phyloP scores from a whole-genome alignment of 2,113 vertebrate genomes.

The Nothoprocta perdicaria region DNA sequence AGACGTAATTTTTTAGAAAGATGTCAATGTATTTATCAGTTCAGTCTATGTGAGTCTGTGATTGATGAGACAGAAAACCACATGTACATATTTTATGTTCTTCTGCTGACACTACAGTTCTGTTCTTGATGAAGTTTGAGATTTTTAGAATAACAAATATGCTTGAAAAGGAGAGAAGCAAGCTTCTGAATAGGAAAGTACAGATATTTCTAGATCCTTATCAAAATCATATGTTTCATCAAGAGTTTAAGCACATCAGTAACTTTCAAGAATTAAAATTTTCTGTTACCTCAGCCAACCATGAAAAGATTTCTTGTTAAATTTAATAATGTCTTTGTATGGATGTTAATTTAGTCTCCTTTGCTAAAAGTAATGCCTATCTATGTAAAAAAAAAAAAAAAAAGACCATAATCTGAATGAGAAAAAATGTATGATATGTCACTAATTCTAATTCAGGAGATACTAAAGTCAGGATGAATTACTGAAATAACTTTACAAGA shows the following conservation, averaged over 20 bases:
- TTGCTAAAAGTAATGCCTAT: slow-evolving; percentile 6
- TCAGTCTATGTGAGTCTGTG: not conserved
- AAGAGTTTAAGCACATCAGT: not conserved
- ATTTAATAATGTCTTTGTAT: not conserved
- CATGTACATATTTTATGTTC: not conserved
- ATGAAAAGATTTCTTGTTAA: slow-evolving; percentile 10
- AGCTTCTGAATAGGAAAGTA: not conserved
- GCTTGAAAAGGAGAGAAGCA: not conserved
- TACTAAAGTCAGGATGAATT: slow-evolving; percentile 29
- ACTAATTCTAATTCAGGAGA: slow-evolving; percentile 27
- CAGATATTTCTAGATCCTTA: not conserved
- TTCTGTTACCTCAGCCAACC: not conserved
- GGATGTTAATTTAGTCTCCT: not conserved
- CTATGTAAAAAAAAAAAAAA: slow-evolving; percentile 20
- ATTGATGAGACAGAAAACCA: slow-evolving; percentile 24
- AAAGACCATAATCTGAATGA: not conserved
- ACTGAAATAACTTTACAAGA: not conserved
- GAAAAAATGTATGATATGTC: slow-evolving; percentile 19
- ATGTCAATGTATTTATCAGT: slow-evolving; percentile 15
- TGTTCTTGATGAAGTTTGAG: not conserved
- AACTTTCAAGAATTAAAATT: not conserved
- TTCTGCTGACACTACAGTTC: not conserved
- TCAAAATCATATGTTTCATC: not conserved
- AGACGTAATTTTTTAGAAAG: slow-evolving; percentile 18
- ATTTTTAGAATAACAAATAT: slow-evolving; percentile 6